Evolutionary conservation across 2,888 invertebrate species (phyloP).

Genomic region (Piscicola geometra): DNA sequence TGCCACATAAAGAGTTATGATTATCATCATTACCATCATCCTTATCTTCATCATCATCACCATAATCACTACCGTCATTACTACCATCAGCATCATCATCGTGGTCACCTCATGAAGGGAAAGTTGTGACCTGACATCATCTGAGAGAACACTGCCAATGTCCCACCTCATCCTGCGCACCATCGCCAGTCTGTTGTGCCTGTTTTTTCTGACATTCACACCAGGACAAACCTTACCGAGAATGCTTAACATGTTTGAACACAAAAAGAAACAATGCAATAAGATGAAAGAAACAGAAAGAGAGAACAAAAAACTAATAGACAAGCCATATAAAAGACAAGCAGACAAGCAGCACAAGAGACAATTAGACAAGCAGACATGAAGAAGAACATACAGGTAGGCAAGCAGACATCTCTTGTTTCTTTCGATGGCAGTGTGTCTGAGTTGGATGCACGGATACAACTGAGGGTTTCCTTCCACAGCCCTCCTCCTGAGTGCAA

Average conservation of each 20-base stretch:
- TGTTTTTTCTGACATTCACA: too few relatives aligned
- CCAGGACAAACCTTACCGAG: too few relatives aligned
- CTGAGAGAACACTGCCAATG: conserved; percentile 83
- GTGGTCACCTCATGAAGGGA: conserved; percentile 69
- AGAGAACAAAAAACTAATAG: too few relatives aligned
- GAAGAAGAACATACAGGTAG: conserved; percentile 59
- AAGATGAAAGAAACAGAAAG: too few relatives aligned
- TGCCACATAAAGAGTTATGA: background rate
- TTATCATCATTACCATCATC: background rate
- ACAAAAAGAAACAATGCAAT: too few relatives aligned
- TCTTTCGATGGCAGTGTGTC: conserved; percentile 79
- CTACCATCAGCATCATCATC: too few relatives aligned
- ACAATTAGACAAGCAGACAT: too few relatives aligned
- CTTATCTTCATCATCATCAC: background rate
- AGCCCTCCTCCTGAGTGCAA: conserved; percentile 53
- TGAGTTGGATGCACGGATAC: conserved; percentile 74
- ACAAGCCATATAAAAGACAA: too few relatives aligned
- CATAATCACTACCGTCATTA: background rate
- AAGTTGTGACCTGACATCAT: conserved; percentile 73
- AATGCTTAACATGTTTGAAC: too few relatives aligned
- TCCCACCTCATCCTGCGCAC: conserved; percentile 89
- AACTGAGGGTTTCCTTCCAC: conserved; percentile 55
- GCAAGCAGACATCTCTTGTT: conserved; percentile 80
- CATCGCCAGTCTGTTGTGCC: conserved; percentile 72
- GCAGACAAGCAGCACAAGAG: too few relatives aligned